A percentile compares a stretch with the other conserved stretches of the same genome.
Conservation (phyloP, 2,888 invertebrate genomes). For the Cabera pusaria region DNA sequence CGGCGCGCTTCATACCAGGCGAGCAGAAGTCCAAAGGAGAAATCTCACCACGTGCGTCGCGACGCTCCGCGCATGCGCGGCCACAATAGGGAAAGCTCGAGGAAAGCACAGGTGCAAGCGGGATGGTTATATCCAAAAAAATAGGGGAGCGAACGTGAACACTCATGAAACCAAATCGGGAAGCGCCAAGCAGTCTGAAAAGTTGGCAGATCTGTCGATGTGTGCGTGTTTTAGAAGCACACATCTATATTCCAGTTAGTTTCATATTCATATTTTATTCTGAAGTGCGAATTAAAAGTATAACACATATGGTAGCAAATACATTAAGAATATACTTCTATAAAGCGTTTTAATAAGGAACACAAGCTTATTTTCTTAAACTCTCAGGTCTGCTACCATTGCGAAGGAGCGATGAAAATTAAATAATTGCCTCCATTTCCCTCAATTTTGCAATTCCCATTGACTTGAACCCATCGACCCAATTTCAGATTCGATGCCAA, state of each 20-base stretch:
- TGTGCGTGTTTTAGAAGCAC: constrained; percentile 38
- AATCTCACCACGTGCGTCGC: constrained; percentile 63
- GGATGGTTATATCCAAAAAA: constrained; percentile 54
- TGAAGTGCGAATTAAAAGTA: constrained; percentile 2
- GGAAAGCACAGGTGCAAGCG: constrained; percentile 62
- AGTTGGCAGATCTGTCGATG: constrained; percentile 42
- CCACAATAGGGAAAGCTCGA: constrained; percentile 57
- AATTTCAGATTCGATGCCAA: constrained; percentile 7
- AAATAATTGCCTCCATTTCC: no score
- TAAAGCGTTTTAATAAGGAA: no score
- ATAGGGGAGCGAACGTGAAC: constrained; percentile 61
- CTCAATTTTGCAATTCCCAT: constrained; percentile 1
- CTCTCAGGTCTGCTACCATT: no score
- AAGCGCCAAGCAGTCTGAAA: constrained; percentile 81
- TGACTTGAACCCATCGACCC: constrained; percentile 25
- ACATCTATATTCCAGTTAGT: constrained; percentile 18
- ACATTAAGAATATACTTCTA: no score
- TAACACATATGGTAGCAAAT: no score
- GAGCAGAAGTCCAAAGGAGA: constrained; percentile 55
- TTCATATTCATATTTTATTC: no score
- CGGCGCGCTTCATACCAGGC: constrained; percentile 82
- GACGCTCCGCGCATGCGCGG: constrained; percentile 71
- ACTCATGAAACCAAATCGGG: constrained; percentile 62
- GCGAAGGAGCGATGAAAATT: no score
- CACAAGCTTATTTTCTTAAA: no score